Evolutionary conservation across 2,888 invertebrate species (phyloP).

Genomic region (Drosophila trichaetosa): DNA sequence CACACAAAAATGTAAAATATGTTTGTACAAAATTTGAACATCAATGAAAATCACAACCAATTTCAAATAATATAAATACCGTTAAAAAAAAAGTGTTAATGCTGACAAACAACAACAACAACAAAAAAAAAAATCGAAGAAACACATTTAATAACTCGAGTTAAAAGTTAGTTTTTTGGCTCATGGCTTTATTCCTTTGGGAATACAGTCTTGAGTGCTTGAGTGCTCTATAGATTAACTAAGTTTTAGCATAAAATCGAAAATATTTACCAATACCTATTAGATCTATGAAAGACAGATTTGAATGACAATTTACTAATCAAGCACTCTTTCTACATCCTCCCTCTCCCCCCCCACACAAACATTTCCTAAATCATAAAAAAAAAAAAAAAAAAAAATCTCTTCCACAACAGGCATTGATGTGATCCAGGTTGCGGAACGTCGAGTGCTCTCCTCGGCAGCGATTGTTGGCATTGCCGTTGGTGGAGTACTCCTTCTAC

Average conservation of each 20-base stretch:
- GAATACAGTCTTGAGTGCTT: conserved; percentile 21
- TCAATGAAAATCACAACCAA: conserved; percentile 20
- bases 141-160: conserved; percentile 17
- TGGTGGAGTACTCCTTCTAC: conserved; percentile 91
- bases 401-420: conserved; percentile 77
- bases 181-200: conserved; percentile 15
- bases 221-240: conserved; percentile 39
- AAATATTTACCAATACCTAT: conserved; percentile 23
- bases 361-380: not conserved
- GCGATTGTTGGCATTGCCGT: conserved; percentile 94
- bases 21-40: conserved; percentile 49
- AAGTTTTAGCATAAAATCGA: conserved; percentile 26
- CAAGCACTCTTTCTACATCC: conserved; percentile 30
- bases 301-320: conserved; percentile 68
- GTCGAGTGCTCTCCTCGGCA: conserved; percentile 85
- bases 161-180: conserved; percentile 31
- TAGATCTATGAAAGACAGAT: conserved; percentile 30
- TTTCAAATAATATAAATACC: conserved; percentile 10
- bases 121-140: not conserved
- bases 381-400: not conserved
- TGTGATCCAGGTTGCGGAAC: conserved; percentile 83
- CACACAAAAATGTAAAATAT: conserved; percentile 77
- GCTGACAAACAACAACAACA: conserved; percentile 1
- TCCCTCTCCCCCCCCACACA: not conserved
- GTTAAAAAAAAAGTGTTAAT: conserved; percentile 12